phyloP scores from a whole-genome alignment of 2,797 vertebrate species.

The Bradypodion pumilum region DNA sequence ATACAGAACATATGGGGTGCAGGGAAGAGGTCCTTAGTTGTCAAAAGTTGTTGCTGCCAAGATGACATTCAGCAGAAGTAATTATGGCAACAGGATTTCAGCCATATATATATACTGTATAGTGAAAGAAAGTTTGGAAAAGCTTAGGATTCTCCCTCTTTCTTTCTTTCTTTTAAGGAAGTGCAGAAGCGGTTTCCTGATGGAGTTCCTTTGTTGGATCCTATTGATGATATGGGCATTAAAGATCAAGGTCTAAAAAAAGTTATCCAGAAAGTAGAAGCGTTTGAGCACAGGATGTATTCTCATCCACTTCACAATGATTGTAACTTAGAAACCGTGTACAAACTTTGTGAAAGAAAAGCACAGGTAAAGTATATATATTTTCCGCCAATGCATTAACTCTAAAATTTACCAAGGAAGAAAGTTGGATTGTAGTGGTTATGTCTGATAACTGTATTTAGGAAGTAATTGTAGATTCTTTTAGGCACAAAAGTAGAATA shows the following conservation, averaged over 20 bases:
- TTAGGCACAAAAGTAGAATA: not conserved
- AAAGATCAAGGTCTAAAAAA: slow-evolving; percentile 94
- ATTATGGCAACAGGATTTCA: too few species aligned
- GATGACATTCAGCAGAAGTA: too few species aligned
- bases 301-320: slow-evolving; percentile 95
- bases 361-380: slow-evolving; percentile 80
- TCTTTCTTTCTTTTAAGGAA: slow-evolving; percentile 78
- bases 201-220: slow-evolving; percentile 91
- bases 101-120: too few species aligned
- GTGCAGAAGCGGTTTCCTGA: slow-evolving; percentile 97
- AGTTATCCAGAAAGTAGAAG: slow-evolving; percentile 96
- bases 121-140: not conserved
- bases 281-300: slow-evolving; percentile 98
- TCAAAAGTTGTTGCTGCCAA: too few species aligned
- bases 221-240: slow-evolving; percentile 97
- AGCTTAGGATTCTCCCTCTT: not conserved
- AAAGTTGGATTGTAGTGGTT: not conserved
- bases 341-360: slow-evolving; percentile 96
- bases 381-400: too few species aligned
- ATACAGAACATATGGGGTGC: too few species aligned
- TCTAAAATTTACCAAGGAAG: not conserved
- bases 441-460: not conserved
- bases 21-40: too few species aligned
- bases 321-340: slow-evolving; percentile 87
- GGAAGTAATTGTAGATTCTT: not conserved